phyloP scores from a whole-genome alignment of 2,113 vertebrate genomes.

The Ailurus styani region DNA sequence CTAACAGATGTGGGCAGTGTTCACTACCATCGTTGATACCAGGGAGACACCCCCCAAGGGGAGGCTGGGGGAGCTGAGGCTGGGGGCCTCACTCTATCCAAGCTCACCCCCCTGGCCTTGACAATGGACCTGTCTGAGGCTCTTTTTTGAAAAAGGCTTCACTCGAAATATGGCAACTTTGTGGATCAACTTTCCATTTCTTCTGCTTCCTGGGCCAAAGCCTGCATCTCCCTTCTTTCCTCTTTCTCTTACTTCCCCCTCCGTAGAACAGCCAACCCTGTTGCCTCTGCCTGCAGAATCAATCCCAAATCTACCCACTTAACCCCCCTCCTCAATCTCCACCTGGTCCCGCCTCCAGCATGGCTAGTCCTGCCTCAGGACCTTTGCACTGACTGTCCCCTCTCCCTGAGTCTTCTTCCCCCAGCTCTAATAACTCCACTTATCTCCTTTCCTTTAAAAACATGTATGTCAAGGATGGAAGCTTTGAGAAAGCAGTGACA shows the following conservation, averaged over 20 bases:
- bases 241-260: neutral
- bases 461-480: neutral
- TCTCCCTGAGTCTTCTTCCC: neutral
- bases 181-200: neutral
- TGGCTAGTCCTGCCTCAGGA: neutral
- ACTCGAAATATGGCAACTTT: neutral
- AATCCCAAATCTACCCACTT: neutral
- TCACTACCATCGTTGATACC: neutral
- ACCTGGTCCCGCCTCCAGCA: neutral
- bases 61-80: neutral
- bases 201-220: neutral
- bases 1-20: too few species aligned
- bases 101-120: constrained; percentile 27
- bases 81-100: neutral
- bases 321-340: neutral
- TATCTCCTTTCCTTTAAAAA: neutral
- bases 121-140: neutral
- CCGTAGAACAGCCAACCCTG: neutral
- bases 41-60: neutral
- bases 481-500: neutral
- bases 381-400: neutral
- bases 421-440: neutral
- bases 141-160: neutral
- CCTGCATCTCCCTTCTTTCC: neutral
- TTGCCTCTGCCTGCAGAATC: neutral